Base-by-base conservation (phyloP, 2,797 vertebrate genomes). In the Rhabdomys pumilio region DNA sequence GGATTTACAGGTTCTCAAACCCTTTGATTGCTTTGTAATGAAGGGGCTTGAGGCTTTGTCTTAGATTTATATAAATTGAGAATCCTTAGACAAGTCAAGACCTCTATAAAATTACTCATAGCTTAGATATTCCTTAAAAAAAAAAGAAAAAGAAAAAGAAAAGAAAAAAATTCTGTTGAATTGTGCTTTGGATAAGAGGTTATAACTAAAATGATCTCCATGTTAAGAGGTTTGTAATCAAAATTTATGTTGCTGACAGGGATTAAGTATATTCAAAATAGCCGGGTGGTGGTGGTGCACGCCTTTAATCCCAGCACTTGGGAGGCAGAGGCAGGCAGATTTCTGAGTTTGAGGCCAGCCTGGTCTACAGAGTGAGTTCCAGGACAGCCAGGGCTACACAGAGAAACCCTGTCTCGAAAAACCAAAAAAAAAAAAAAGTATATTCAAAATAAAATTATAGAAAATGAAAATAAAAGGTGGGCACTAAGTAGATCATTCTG, bases 131-230 rank as follows among this genome's bases (percentile, higher is more conserved):
- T 73, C 31, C 53, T 38, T 38, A 38, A 34, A 6, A 53, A 75
- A 3, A 57, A 75, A 24, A 7, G 57, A 91, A 92, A 29, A 29
- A 75, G 38, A 38, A 34, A 6, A 53, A 75, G 3, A 57, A 75
- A 24, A 7, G 57, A 91, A 92, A 29, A 29, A 75, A 14, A 91
- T 85, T 88, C 31, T 53, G 82, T 93, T 20, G 13, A 91, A 76
- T 8, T 86, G 10, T 73, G 55, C 29, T 41, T 92, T 57, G 20
- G n/a, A 20, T 69, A 9, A 84, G 73, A 90, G 1, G 20, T 75
- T 26, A 84, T 29, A 80, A 77, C 77, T 50, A 86, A 65, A 81
- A 85, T 94, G n/a, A 91, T 41, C 20, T 81, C n/a, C 63, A 57
- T 77, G 83, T 89, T 72, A 85, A 91, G 9, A 86, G 15, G 26